Conservation (phyloP, 2,888 invertebrate species). For the Daptonema setosum region DNA sequence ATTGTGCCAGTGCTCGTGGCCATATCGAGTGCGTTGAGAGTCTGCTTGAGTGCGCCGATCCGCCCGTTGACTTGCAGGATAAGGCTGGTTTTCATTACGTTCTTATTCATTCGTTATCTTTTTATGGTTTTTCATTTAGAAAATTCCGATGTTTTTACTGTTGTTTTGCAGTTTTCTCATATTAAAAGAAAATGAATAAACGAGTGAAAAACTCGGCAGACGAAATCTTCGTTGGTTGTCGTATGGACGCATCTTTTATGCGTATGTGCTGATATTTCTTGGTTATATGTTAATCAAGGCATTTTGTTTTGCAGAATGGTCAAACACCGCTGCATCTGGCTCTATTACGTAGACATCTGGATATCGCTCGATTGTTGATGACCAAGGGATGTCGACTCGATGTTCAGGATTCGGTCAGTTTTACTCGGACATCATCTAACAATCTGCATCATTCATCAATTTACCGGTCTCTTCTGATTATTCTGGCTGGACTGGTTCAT, state of each 20-base stretch:
- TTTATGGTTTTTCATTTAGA: neutral
- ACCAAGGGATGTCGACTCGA: conserved; percentile 42
- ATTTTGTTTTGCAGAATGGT: conserved; percentile 31
- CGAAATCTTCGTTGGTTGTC: too few relatives aligned
- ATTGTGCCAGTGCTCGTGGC: conserved; percentile 36
- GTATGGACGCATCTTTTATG: too few relatives aligned
- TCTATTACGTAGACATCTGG: conserved; percentile 36
- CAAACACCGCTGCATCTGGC: conserved; percentile 42
- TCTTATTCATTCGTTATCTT: neutral
- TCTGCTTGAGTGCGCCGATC: conserved; percentile 32
- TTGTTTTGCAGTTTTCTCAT: too few relatives aligned
- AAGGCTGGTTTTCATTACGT: conserved; percentile 23
- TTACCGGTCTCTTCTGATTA: too few relatives aligned
- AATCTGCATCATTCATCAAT: too few relatives aligned
- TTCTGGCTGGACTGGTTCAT: too few relatives aligned
- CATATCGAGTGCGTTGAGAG: conserved; percentile 36
- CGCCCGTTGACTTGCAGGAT: conserved; percentile 34
- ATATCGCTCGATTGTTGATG: conserved; percentile 40
- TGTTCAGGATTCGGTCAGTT: conserved; percentile 19
- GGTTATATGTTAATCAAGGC: too few relatives aligned
- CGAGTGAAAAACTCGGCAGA: too few relatives aligned
- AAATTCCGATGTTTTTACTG: too few relatives aligned
- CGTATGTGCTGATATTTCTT: too few relatives aligned
- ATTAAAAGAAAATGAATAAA: too few relatives aligned
- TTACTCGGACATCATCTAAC: too few relatives aligned